Percentiles rank a stretch among this genome's conserved stretches.
Conservation (phyloP, 2,113 vertebrate genomes). For the Columba janthina region DNA sequence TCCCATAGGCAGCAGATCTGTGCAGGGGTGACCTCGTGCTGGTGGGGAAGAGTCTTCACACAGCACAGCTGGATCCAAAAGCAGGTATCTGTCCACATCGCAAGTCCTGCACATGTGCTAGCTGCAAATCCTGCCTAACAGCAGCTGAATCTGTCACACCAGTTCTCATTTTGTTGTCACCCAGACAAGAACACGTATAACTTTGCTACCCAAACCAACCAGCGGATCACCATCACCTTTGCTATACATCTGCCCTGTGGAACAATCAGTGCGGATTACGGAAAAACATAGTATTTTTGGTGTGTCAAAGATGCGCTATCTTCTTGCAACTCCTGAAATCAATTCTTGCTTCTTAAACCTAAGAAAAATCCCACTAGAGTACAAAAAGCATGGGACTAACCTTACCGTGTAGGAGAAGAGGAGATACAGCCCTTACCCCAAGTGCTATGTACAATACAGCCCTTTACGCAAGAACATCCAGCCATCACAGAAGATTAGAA, state of each 20-base stretch:
- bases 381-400: neutral
- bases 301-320: too few species aligned
- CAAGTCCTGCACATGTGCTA: neutral
- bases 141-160: fast-evolving
- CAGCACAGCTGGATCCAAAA: neutral
- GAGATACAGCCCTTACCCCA: neutral
- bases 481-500: neutral
- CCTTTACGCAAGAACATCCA: neutral
- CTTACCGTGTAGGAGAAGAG: neutral
- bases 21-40: neutral
- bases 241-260: too few species aligned
- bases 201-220: neutral
- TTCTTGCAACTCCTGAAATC: neutral
- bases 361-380: neutral
- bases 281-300: neutral
- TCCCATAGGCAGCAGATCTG: neutral
- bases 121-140: neutral
- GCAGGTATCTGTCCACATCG: neutral
- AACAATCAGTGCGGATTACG: neutral
- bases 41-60: too few species aligned
- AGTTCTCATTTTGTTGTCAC: neutral
- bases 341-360: neutral
- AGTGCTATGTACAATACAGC: neutral
- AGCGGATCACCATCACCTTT: neutral
- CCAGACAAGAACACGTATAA: fast-evolving